Base-by-base conservation (phyloP, 2,113 vertebrate genomes). In the Okapia johnstoni region DNA sequence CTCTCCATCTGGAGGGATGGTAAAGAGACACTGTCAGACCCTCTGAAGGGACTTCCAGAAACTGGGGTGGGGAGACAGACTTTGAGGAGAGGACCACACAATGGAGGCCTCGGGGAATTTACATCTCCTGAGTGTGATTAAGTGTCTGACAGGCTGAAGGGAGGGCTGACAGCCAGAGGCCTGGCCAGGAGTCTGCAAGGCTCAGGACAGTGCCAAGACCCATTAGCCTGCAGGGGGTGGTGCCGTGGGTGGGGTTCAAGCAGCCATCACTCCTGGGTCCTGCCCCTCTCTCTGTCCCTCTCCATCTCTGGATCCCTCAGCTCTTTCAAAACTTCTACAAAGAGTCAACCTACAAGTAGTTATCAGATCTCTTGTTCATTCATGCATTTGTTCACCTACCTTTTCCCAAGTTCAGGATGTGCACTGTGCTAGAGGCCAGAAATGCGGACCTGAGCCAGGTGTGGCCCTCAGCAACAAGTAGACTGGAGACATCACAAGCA, bases 11-110 rank as follows among this genome's bases (percentile, higher is more conserved):
- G 97, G 96, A 97, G 46, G 94, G 85, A 73, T 93, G 97, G 83
- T 93, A 96, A 98, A 91, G 83, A 57, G 89, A 94, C 61, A 79
- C 83, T 98, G 97, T 98, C 91, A 98, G 66, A 46, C 55, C 85
- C 76, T 97, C 85, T 79, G 88, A 91, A 94, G 91, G 95, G 96
- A 97, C 93, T 98, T 97, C 91, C 96, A 97, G 93, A 95, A 93
- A 87, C 13, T 60, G 43, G 66, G 77, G 88, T 96, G 85, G 95
- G 48, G 86, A 97, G 84, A 54, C 88, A 93, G 97, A 66, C 94
- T 97, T 93, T 96, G 93, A 96, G 88, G n/a, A 89, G 57, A 98
- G 85, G 98, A 98, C 98, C 97, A 97, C 98, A 98, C 98, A 98
- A n/a, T 25, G 1, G 96, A 93, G 94, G 55, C 96, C 91, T 93